Percentiles rank a stretch among this genome's conserved stretches.
Evolutionary conservation across 2,888 invertebrate genomes (phyloP).

Genomic region (Drosophila paranaensis): DNA sequence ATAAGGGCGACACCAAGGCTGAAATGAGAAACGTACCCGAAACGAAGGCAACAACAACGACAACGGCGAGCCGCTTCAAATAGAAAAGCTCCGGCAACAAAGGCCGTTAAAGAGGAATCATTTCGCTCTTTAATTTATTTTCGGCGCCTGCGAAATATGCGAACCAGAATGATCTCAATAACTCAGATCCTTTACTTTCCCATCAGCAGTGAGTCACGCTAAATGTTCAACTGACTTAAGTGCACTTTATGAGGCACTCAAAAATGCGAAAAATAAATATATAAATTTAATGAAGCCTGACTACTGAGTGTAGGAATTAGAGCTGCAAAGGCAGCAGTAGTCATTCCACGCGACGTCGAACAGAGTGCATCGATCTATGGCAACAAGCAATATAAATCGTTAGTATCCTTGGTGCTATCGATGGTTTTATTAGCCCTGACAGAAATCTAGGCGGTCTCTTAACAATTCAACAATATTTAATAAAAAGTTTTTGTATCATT

Average conservation of each 20-base stretch:
- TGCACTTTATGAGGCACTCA: neutral
- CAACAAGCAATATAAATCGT: no score
- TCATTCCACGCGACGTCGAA: no score
- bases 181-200: constrained; percentile 3
- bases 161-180: constrained; percentile 44
- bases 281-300: neutral
- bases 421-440: no score
- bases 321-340: no score
- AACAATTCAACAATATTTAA: no score
- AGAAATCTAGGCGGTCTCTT: no score
- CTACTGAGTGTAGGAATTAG: no score
- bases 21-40: constrained; percentile 49
- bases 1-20: constrained; percentile 28
- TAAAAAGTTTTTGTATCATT: no score
- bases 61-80: constrained; percentile 18
- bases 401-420: no score
- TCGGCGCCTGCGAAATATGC: constrained; percentile 60
- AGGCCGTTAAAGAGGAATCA: constrained; percentile 60
- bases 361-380: no score
- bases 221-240: neutral
- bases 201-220: constrained; percentile 28
- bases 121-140: constrained; percentile 71
- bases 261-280: constrained; percentile 6
- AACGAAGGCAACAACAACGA: constrained; percentile 7
- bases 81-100: constrained; percentile 40